Evolutionary conservation across 1,140 invertebrate genomes (phyloP).

Genomic region (Laodelphax striatellus): DNA sequence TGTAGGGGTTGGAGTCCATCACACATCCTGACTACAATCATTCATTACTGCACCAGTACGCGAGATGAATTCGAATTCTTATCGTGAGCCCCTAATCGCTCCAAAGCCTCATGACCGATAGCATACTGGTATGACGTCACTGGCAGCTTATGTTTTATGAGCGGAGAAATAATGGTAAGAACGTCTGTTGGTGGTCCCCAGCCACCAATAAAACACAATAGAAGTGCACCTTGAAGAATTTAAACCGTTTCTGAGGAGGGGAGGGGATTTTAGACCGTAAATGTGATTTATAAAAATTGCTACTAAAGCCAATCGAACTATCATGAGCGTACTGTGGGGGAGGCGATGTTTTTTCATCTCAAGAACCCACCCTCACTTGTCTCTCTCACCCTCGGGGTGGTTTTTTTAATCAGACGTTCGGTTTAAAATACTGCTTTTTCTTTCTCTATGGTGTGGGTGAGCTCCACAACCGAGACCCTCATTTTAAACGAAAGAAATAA

Average conservation of each 20-base stretch:
- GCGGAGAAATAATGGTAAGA: too few relatives aligned
- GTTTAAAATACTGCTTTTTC: slow-evolving; percentile 18
- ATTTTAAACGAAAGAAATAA: slow-evolving; percentile 3
- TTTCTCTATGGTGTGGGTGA: neutral
- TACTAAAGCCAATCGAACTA: slow-evolving; percentile 13
- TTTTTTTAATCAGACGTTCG: slow-evolving; percentile 18
- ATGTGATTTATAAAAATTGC: slow-evolving; percentile 26
- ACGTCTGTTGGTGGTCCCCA: slow-evolving; percentile 8
- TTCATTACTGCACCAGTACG: too few relatives aligned
- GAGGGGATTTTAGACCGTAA: slow-evolving; percentile 16
- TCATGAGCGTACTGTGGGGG: slow-evolving; percentile 18
- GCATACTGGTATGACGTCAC: neutral
- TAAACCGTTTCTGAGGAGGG: slow-evolving; percentile 10
- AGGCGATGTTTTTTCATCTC: slow-evolving; percentile 8
- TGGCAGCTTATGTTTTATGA: too few relatives aligned
- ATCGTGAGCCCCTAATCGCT: neutral
- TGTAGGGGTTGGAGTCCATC: too few relatives aligned
- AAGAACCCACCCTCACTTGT: slow-evolving; percentile 3
- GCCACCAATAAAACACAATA: slow-evolving; percentile 20
- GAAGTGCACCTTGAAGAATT: slow-evolving; percentile 23
- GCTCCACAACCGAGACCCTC: neutral
- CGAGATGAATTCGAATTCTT: too few relatives aligned
- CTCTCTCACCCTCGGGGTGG: neutral
- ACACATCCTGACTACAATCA: too few relatives aligned
- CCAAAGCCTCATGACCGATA: neutral